Conservation (phyloP, 1,140 invertebrate species). For the Hermatobates lingyangjiaoensis region DNA sequence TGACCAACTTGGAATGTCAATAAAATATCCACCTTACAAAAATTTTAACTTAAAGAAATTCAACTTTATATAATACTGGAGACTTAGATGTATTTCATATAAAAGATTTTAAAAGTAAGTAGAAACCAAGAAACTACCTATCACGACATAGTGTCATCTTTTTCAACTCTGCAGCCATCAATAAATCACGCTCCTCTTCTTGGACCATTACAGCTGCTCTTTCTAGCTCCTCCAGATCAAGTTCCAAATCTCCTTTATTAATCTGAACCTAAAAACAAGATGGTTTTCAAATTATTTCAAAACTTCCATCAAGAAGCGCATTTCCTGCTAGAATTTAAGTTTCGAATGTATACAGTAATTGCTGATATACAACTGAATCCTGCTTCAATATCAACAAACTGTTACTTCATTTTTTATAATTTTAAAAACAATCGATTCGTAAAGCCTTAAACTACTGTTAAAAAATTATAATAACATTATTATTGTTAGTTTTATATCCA, state of each 20-base stretch:
- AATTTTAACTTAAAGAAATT: too few species aligned
- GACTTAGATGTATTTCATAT: too few species aligned
- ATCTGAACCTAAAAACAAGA: conserved; percentile 22
- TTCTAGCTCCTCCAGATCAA: conserved; percentile 33
- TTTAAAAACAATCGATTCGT: background rate
- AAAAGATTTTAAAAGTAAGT: too few species aligned
- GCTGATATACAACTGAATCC: background rate
- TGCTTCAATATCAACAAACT: background rate
- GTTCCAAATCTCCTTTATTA: conserved; percentile 28
- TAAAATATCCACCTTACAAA: too few species aligned
- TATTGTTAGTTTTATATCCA: background rate
- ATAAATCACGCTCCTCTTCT: conserved; percentile 22
- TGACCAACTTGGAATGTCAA: too few species aligned
- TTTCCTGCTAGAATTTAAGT: background rate
- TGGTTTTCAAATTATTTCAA: conserved; percentile 5
- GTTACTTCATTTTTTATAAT: background rate
- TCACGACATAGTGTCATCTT: background rate
- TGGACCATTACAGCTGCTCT: conserved; percentile 25
- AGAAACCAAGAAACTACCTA: too few species aligned
- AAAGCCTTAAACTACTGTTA: background rate
- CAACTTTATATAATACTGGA: too few species aligned
- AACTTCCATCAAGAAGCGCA: background rate
- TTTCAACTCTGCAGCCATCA: conserved; percentile 1
- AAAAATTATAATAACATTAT: background rate
- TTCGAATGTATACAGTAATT: background rate